Percentiles rank a stretch among this genome's conserved stretches.
Conservation (phyloP, 2,113 vertebrate species). For the Rhinichthys klamathensis region DNA sequence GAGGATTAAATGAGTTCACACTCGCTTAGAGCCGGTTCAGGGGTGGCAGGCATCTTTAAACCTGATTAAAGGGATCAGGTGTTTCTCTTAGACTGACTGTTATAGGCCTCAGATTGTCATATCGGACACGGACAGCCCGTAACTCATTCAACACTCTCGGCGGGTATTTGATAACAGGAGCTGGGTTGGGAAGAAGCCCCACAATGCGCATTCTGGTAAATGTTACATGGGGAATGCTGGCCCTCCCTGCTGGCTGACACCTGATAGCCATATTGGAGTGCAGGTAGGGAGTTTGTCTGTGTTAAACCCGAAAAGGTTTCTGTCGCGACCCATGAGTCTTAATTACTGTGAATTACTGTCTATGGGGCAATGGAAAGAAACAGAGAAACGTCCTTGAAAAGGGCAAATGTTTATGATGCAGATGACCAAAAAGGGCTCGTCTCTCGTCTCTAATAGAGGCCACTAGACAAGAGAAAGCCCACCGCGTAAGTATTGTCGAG, state of each 20-base stretch:
- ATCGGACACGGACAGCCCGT: background rate
- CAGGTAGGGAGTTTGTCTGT: conserved; percentile 23
- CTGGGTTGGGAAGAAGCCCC: conserved; percentile 3
- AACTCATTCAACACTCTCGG: conserved; percentile 2
- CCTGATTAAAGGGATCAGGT: conserved; percentile 51
- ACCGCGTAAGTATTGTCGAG: background rate
- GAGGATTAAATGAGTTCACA: conserved; percentile 45
- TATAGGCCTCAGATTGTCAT: conserved; percentile 25
- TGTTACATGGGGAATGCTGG: conserved; percentile 24
- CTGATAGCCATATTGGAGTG: conserved; percentile 39
- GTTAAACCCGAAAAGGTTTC: conserved; percentile 24
- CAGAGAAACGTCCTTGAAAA: background rate
- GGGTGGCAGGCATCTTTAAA: conserved; percentile 32
- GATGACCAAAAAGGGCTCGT: background rate
- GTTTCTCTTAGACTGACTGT: conserved; percentile 9
- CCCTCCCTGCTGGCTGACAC: conserved; percentile 23
- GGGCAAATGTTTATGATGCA: conserved; percentile 34
- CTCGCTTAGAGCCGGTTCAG: conserved; percentile 17
- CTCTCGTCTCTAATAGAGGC: conserved; percentile 2
- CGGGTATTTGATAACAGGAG: conserved; percentile 28
- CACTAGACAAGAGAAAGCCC: conserved; percentile 25
- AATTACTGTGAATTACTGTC: conserved; percentile 41
- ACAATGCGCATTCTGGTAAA: conserved; percentile 26
- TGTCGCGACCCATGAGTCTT: conserved; percentile 18
- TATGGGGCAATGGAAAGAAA: background rate